A percentile compares a stretch with the other conserved stretches of the same genome.
Conservation (phyloP, 2,797 vertebrate species). For the Cebuella pygmaea region DNA sequence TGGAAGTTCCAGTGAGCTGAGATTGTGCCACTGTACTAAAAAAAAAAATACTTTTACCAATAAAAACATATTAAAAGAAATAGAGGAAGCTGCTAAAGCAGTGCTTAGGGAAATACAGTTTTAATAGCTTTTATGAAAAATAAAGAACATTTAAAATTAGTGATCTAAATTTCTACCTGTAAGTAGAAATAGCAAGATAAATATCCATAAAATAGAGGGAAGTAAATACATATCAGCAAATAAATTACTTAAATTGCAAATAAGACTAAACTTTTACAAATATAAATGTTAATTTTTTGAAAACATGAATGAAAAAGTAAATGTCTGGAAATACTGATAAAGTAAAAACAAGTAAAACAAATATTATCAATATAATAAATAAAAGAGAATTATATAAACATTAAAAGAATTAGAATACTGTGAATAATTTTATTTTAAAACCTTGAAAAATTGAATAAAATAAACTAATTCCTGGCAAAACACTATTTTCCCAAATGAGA, state of each 20-base stretch:
- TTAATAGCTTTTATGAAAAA: neutral
- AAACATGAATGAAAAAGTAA: neutral
- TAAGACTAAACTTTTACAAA: neutral
- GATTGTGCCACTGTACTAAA: no score
- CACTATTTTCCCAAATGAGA: neutral
- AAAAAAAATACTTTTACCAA: neutral
- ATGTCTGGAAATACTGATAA: neutral
- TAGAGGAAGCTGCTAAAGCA: neutral
- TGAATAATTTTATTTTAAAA: neutral
- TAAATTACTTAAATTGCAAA: neutral
- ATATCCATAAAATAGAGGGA: neutral
- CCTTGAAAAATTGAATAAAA: neutral
- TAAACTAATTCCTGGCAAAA: neutral
- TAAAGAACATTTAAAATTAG: neutral
- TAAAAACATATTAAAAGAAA: neutral
- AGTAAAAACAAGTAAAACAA: neutral
- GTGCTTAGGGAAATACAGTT: neutral
- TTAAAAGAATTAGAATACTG: neutral
- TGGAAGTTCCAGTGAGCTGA: no score
- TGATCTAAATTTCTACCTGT: neutral
- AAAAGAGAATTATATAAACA: neutral
- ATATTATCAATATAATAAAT: neutral
- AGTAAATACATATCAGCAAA: neutral
- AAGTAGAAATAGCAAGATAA: neutral
- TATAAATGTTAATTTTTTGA: neutral